Conservation (phyloP, 2,888 invertebrate genomes). For the Caenorhabditis sp. region DNA sequence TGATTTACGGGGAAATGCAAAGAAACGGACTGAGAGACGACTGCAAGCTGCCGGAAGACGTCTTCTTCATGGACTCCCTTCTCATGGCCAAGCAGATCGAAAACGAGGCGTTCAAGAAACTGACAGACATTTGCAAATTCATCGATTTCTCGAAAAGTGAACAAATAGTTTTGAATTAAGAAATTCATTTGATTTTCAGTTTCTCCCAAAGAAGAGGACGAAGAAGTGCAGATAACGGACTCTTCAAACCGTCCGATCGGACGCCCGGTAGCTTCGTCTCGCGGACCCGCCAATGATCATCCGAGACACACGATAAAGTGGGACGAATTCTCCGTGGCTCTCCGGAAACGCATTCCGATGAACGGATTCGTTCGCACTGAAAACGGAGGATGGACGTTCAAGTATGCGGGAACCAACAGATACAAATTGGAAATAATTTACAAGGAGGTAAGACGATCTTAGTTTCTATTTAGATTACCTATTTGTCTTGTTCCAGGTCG, state of each 20-base stretch:
- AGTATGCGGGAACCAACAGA: neutral
- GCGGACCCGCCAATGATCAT: slow-evolving; percentile 25
- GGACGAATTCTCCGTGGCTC: slow-evolving; percentile 10
- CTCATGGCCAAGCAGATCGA: slow-evolving; percentile 68
- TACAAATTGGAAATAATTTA: slow-evolving; percentile 1
- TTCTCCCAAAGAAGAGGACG: neutral
- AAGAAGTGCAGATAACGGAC: neutral
- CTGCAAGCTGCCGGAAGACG: slow-evolving; percentile 36
- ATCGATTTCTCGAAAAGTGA: slow-evolving; percentile 30
- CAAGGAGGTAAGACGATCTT: too few relatives aligned
- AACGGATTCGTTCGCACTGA: slow-evolving; percentile 18
- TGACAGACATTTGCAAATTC: slow-evolving; percentile 12
- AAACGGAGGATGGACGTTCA: slow-evolving; percentile 15
- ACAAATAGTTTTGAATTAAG: too few relatives aligned
- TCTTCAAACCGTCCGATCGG: neutral
- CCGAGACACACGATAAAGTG: slow-evolving; percentile 15
- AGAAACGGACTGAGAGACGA: slow-evolving; percentile 53
- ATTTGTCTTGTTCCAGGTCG: slow-evolving; percentile 2
- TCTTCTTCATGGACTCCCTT: slow-evolving; percentile 70
- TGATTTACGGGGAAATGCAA: slow-evolving; percentile 71
- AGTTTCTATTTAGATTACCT: neutral
- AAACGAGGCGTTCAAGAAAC: slow-evolving; percentile 2
- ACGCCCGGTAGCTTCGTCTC: too few relatives aligned
- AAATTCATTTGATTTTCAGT: neutral
- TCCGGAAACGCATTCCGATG: slow-evolving; percentile 16